Evolutionary conservation across 2,888 invertebrate genomes (phyloP), one percentile per base, ranked within the genome.

Genomic region (Phyllotreta striolata): DNA sequence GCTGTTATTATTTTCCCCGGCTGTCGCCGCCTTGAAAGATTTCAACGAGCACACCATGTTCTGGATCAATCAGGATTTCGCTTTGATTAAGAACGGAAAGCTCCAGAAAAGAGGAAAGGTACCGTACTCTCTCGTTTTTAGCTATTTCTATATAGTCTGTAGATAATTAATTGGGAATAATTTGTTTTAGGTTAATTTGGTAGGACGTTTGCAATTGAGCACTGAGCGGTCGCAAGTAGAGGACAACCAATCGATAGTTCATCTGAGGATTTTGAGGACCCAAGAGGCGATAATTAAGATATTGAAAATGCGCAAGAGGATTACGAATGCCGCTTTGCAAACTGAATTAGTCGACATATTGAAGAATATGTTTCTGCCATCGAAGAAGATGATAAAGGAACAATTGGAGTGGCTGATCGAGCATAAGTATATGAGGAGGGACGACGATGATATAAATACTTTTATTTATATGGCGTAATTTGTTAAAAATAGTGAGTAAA

Each of bases 351-450:
- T 99, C 12, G 98, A 99, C 83, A 97, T 99, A 79, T 84, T 99
- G 74, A 98, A 98, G 84, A 97, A 98, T 80, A 98, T 99, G 97
- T 99, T 99, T 86, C 85, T 98, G 78, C 99, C 99, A 34, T 96
- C 96, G 68, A 97, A 97, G 83, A 98, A 98, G 83, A 95, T 99
- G 92, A 98, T 99, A 75, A 99, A 99, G 83, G 98, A 99, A 83
- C 98, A 99, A 83, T 88, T 99, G 57, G 99, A 99, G 82, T 99
- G 98, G 98, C 89, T 99, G 47, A 98, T 99, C 70, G 98, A 99
- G 83, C 95, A 99, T 82, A 96, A 96, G 82, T 98, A 98, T 82
- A 97, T 98, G 92, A 87, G 89, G 66, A 87, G 98, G 73, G 97
- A 98, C 80, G 97, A 97, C 76, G 94, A 96, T 74, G 96, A 98